Evolutionary conservation across 1,140 invertebrate genomes (phyloP), one percentile per base, ranked within the genome.

Genomic region (Diabrotica undecimpunctata): DNA sequence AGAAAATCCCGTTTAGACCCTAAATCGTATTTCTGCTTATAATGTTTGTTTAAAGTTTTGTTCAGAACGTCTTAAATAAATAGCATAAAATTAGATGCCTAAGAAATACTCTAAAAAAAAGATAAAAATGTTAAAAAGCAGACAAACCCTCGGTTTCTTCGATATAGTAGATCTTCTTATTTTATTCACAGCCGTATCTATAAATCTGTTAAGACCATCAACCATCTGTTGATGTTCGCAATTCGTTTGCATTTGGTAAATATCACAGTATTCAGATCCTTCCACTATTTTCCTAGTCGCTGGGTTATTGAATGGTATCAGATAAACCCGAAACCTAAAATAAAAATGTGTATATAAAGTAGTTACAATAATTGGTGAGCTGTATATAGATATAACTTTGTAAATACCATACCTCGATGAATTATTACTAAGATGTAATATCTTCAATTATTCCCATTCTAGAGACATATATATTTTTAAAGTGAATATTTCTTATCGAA

Each of bases 101-200:
- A 25, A 25, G 25, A 25, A 25, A 25, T 25, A 25, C 25, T 25
- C 25, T 25, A 25, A 25, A 25, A 25, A 25, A 25, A 25, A 25
- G 25, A 25, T 25, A 53, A 14, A 11, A 14, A 53, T 12, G 51
- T 14, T 53, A 46, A 46, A 46, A 46, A 10, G 41, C 8, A 10
- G 62, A 80, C 83, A 81, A 81, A 87, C 86, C 83, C 84, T 78
- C 61, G 83, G 81, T 72, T 90, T 87, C 75, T 87, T 87, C 51
- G 82, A 80, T n/a, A 73, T 66, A 77, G 84, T 85, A 11, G 88
- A 86, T 69, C 91, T 80, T 76, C 90, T 89, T 74, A 96, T 90
- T 81, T 95, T 94, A 81, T 98, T 97, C 35, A 97, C 85, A 79
- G 88, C 89, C 0, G 87, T 86, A 80, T 97, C 95, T 9, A 95